phyloP scores from a whole-genome alignment of 1,140 invertebrate species.

The Phortica variegata region DNA sequence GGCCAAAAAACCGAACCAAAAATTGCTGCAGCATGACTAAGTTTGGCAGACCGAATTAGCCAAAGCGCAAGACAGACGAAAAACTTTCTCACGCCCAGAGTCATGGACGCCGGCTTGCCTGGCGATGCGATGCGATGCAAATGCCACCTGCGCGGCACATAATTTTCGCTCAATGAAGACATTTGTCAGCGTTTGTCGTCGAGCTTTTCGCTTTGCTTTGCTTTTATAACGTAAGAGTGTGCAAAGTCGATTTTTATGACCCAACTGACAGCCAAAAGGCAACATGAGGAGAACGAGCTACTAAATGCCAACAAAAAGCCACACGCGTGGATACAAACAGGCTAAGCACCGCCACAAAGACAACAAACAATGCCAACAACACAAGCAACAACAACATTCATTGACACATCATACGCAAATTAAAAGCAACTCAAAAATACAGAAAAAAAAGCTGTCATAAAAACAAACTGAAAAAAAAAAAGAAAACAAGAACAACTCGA shows the following conservation, averaged over 20 bases:
- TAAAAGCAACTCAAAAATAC: slow-evolving; percentile 37
- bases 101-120: slow-evolving; percentile 39
- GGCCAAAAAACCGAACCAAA: too few relatives aligned
- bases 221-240: slow-evolving; percentile 28
- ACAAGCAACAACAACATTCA: slow-evolving; percentile 43
- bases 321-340: slow-evolving; percentile 26
- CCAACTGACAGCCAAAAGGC: too few relatives aligned
- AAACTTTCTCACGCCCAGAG: slow-evolving; percentile 46
- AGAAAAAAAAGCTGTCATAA: slow-evolving; percentile 17
- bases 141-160: slow-evolving; percentile 20
- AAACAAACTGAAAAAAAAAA: not conserved
- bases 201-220: slow-evolving; percentile 54
- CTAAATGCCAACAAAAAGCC: slow-evolving; percentile 23
- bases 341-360: not conserved
- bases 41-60: slow-evolving; percentile 17
- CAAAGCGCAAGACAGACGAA: slow-evolving; percentile 1
- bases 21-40: slow-evolving; percentile 51
- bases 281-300: slow-evolving; percentile 21
- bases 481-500: not conserved
- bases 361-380: slow-evolving; percentile 17
- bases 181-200: slow-evolving; percentile 55
- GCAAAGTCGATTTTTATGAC: slow-evolving; percentile 56
- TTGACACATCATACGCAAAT: slow-evolving; percentile 54
- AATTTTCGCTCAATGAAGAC: slow-evolving; percentile 53
- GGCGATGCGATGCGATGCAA: not conserved